phyloP scores from a whole-genome alignment of 2,797 vertebrate genomes.

The Catamblyrhynchus diadema region DNA sequence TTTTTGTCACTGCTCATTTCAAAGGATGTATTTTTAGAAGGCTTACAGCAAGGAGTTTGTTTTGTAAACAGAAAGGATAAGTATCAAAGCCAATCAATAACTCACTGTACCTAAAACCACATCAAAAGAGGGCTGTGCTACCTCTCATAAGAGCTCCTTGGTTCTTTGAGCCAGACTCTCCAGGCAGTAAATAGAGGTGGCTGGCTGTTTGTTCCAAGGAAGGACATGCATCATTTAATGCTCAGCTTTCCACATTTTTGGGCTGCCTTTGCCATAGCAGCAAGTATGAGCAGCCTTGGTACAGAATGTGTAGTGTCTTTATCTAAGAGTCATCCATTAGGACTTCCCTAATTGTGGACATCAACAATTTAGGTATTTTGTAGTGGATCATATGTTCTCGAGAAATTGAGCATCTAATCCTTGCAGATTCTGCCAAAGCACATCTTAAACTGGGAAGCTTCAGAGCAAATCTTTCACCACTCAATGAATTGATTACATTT shows the following conservation, averaged over 20 bases:
- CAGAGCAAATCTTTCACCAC: background rate
- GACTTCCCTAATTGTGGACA: background rate
- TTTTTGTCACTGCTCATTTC: slow-evolving; percentile 4
- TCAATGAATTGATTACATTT: background rate
- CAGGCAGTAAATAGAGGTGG: slow-evolving; percentile 3
- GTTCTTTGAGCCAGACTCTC: slow-evolving; percentile 5
- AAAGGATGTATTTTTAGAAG: slow-evolving; percentile 34
- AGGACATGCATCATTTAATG: slow-evolving; percentile 13
- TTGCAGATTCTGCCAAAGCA: slow-evolving; percentile 20
- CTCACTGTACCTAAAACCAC: slow-evolving; percentile 32
- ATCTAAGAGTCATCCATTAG: background rate
- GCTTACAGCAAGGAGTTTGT: background rate
- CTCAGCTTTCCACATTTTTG: slow-evolving; percentile 5
- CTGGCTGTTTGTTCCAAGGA: slow-evolving; percentile 11
- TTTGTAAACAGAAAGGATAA: slow-evolving; percentile 35
- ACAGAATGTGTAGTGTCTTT: background rate
- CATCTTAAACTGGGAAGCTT: slow-evolving; percentile 7
- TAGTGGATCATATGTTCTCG: background rate
- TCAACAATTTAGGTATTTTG: background rate
- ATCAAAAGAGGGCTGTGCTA: background rate
- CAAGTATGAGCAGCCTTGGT: background rate
- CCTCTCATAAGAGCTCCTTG: slow-evolving; percentile 6
- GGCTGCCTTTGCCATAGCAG: background rate
- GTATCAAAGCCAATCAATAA: slow-evolving; percentile 9
- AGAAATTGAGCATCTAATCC: slow-evolving; percentile 6